Evolutionary conservation across 2,888 invertebrate species (phyloP), one percentile per base, ranked within the genome.

Genomic region (Lamellibrachia satsuma): DNA sequence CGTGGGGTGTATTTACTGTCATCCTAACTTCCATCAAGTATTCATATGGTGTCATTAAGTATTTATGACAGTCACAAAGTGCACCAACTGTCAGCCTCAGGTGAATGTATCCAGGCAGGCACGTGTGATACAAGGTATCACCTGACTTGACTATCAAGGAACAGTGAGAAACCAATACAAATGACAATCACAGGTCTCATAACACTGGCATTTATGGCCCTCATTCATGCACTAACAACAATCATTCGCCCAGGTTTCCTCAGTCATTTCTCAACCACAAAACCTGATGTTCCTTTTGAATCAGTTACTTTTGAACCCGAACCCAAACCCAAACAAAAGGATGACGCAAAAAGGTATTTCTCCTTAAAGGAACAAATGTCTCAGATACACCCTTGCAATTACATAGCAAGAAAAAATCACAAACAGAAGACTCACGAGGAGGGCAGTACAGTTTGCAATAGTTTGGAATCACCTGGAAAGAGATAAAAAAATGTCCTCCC

Each of bases 51-150:
- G 75, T 75, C 75, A 75, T 75, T 75, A 75, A n/a, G 75, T 75
- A 75, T 75, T 75, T 75, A 75, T 75, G 75, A 75, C 22, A 22
- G 75, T 75, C 75, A 75, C n/a, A 75, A 75, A 75, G 75, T 75
- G 75, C 15, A 75, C 75, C 75, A 15, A 22, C n/a, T 75, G 22
- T n/a, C 75, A 6, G 15, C 75, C 75, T 22, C 75, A 75, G 75
- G 75, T 75, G 75, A 75, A 75, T 22, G n/a, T 75, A 75, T 75
- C 75, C 15, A n/a, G 15, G 75, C 75, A 75, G 75, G 22, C 75
- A 75, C 22, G 75, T 22, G 22, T 2, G 11, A 4, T n/a, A 75
- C n/a, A 15, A 75, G n/a, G 15, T 22, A 22, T 11, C 22, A 75
- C 22, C 75, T 75, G 75, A 75, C 75, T 3, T 22, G 75, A 75